These are phyloP conservation scores for Lordiphosa fenestrarum DNA, from an alignment of 2,888 invertebrate genomes.

Conservation along the genomic window DNA sequence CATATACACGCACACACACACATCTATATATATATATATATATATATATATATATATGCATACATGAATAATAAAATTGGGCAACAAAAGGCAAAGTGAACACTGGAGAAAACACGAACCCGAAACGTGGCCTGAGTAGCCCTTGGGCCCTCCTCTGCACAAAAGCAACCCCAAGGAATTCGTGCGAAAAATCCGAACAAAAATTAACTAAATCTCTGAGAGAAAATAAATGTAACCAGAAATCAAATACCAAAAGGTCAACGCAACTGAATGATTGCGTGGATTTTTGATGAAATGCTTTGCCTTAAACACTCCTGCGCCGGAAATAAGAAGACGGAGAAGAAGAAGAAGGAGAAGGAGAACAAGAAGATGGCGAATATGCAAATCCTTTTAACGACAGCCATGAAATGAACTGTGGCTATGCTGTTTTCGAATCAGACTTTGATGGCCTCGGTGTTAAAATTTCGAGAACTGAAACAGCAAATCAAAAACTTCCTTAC, in stretches of 20 bases:
- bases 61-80: neutral
- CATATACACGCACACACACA: neutral
- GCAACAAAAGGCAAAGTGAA: too few species aligned
- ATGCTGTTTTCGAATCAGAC: too few species aligned
- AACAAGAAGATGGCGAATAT: constrained; percentile 1
- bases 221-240: constrained; percentile 1
- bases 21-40: neutral
- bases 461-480: too few species aligned
- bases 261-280: constrained; percentile 10
- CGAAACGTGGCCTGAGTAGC: too few species aligned
- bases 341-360: neutral
- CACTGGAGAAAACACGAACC: too few species aligned
- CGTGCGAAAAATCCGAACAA: constrained; percentile 16
- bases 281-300: constrained; percentile 9
- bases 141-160: too few species aligned
- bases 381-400: constrained; percentile 13
- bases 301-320: too few species aligned
- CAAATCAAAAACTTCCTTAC: too few species aligned
- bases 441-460: too few species aligned
- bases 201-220: neutral
- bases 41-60: neutral
- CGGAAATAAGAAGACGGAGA: too few species aligned
- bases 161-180: constrained; percentile 25
- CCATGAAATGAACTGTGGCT: constrained; percentile 2
- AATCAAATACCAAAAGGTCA: constrained; percentile 14